These are phyloP conservation scores for Pterophyllum scalare DNA, from an alignment of 2,113 vertebrate species.

Conservation along the genomic window DNA sequence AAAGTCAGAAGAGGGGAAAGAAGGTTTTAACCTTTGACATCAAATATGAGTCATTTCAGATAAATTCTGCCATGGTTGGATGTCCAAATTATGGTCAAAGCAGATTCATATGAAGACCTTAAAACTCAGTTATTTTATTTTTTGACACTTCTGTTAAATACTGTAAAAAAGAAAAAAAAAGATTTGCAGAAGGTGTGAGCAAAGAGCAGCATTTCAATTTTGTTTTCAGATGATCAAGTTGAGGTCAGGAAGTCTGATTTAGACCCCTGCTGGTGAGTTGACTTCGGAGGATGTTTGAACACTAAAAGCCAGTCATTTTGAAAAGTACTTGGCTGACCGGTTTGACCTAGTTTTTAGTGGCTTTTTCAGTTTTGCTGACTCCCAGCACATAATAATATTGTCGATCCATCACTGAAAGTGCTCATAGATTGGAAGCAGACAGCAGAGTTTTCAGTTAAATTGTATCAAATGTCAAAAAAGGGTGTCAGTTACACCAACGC, in stretches of 20 bases:
- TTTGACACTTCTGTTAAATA: neutral
- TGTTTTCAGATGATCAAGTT: neutral
- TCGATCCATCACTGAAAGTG: slow-evolving; percentile 19
- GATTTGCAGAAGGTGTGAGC: neutral
- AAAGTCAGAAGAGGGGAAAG: slow-evolving; percentile 46
- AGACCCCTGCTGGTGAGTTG: neutral
- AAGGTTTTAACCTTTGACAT: slow-evolving; percentile 52
- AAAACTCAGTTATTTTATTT: neutral
- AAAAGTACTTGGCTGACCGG: neutral
- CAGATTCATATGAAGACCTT: slow-evolving; percentile 2
- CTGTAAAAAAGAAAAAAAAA: neutral
- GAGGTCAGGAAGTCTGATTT: neutral
- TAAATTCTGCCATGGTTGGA: slow-evolving; percentile 13
- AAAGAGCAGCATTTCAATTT: neutral
- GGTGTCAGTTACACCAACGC: slow-evolving; percentile 15
- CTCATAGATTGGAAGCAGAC: slow-evolving; percentile 17
- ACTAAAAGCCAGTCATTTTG: neutral
- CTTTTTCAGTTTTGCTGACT: slow-evolving; percentile 20
- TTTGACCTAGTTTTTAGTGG: slow-evolving; percentile 6
- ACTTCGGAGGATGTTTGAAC: neutral
- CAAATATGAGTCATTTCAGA: slow-evolving; percentile 53
- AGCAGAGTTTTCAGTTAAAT: slow-evolving; percentile 30
- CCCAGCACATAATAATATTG: slow-evolving; percentile 18
- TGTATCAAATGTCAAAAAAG: slow-evolving; percentile 31
- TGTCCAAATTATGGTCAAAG: neutral